phyloP scores from a whole-genome alignment of 92 coral and sea anemone species.

The Zoanthus sociatus region DNA sequence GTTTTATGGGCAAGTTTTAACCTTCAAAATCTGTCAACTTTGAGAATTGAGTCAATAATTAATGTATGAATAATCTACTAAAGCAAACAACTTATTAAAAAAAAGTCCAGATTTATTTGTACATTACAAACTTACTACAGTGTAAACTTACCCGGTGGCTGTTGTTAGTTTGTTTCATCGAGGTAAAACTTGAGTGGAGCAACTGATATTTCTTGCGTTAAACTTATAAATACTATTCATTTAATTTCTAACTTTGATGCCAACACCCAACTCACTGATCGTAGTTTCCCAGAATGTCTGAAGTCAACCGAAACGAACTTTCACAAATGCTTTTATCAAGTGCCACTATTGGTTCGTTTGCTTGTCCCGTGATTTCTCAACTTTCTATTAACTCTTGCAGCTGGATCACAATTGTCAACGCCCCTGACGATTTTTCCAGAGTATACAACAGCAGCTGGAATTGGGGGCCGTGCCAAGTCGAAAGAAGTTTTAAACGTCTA shows the following conservation, averaged over 20 bases:
- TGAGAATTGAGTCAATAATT: no score
- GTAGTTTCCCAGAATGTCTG: background rate
- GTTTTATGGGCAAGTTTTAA: no score
- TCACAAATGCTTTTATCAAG: background rate
- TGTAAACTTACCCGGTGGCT: no score
- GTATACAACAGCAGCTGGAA: background rate
- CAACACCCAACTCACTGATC: background rate
- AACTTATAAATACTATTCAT: no score
- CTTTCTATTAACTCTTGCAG: background rate
- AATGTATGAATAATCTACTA: no score
- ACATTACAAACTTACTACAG: no score
- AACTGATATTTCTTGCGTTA: no score
- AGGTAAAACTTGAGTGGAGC: no score
- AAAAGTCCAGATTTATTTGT: no score
- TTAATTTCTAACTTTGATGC: background rate
- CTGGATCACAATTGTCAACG: background rate
- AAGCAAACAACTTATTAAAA: no score
- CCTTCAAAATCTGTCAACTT: no score
- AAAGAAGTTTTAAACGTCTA: background rate
- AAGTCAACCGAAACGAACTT: background rate
- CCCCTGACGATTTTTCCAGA: background rate
- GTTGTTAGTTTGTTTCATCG: no score
- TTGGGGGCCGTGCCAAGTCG: background rate
- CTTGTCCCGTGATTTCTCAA: background rate
- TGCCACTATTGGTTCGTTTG: background rate